These are phyloP conservation scores for Meteorus sp. DNA, from an alignment of 1,140 invertebrate species.

Conservation along the genomic window DNA sequence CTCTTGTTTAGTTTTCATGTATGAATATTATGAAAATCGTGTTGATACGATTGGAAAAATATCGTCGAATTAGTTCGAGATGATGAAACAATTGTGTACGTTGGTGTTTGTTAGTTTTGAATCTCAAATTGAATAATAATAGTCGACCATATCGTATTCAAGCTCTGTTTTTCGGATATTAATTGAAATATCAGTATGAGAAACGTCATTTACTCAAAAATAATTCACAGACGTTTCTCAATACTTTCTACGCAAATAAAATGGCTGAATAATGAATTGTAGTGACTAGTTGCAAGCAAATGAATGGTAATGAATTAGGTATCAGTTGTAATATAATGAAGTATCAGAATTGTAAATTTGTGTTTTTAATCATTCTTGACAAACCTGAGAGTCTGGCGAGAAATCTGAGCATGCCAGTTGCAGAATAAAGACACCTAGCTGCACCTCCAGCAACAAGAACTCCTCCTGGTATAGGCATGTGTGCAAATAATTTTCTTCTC, in stretches of 20 bases:
- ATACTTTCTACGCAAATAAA: neutral
- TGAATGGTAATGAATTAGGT: neutral
- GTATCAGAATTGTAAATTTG: constrained; percentile 22
- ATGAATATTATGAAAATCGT: too few relatives aligned
- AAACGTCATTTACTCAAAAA: constrained; percentile 9
- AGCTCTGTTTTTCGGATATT: too few relatives aligned
- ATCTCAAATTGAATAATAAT: too few relatives aligned
- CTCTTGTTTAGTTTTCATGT: neutral
- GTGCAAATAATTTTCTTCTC: constrained; percentile 20
- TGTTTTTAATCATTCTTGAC: constrained; percentile 10
- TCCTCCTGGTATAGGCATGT: constrained; percentile 43
- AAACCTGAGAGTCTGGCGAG: constrained; percentile 55
- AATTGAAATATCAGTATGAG: too few relatives aligned
- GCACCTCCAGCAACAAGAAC: constrained; percentile 37
- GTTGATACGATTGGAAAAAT: too few relatives aligned
- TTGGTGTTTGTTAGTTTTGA: too few relatives aligned
- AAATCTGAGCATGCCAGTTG: constrained; percentile 48
- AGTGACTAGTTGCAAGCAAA: too few relatives aligned
- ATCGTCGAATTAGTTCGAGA: too few relatives aligned
- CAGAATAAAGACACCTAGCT: constrained; percentile 33
- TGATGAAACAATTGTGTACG: too few relatives aligned
- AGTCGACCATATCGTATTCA: neutral
- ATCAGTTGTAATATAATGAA: neutral
- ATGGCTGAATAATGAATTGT: neutral
- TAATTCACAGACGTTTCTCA: neutral